A percentile compares a stretch with the other conserved stretches of the same genome.
Evolutionary conservation across 2,888 invertebrate genomes (phyloP).

Genomic region (Ethmia dodecea): DNA sequence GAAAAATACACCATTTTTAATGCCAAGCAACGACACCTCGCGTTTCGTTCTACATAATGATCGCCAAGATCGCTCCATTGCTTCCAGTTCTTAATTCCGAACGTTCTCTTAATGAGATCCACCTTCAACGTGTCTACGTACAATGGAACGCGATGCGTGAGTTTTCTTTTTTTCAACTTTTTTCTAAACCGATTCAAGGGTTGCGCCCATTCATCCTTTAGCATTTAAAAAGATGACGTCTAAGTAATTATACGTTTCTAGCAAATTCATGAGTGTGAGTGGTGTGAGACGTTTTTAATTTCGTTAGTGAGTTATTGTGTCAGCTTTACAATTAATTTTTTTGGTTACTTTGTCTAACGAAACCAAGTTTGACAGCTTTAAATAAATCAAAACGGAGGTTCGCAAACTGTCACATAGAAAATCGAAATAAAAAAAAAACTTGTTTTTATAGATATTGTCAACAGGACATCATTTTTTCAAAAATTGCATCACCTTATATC

Average conservation of each 20-base stretch:
- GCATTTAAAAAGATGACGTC: conserved; percentile 66
- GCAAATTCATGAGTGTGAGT: conserved; percentile 23
- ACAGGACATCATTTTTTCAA: no score
- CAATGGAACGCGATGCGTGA: conserved; percentile 68
- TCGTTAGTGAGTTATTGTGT: conserved; percentile 48
- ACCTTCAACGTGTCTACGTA: conserved; percentile 63
- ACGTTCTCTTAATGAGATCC: conserved; percentile 71
- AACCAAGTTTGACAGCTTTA: no score
- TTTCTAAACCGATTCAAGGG: conserved; percentile 57
- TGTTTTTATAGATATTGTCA: no score
- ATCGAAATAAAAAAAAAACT: no score
- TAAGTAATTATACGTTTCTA: conserved; percentile 73
- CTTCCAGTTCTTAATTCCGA: conserved; percentile 63
- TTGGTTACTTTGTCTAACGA: no score
- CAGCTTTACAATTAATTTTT: no score
- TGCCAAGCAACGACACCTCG: no score
- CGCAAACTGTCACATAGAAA: no score
- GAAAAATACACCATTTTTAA: no score
- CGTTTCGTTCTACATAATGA: conserved; percentile 65
- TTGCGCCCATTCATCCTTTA: conserved; percentile 56
- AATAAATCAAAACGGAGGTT: no score
- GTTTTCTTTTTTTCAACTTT: conserved; percentile 55
- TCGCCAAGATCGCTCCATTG: conserved; percentile 71
- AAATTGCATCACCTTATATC: no score
- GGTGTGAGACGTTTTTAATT: conserved; percentile 35